A percentile compares a stretch with the other conserved stretches of the same genome.
Conservation (phyloP, 1,140 invertebrate species). For the Drosophila athabasca region DNA sequence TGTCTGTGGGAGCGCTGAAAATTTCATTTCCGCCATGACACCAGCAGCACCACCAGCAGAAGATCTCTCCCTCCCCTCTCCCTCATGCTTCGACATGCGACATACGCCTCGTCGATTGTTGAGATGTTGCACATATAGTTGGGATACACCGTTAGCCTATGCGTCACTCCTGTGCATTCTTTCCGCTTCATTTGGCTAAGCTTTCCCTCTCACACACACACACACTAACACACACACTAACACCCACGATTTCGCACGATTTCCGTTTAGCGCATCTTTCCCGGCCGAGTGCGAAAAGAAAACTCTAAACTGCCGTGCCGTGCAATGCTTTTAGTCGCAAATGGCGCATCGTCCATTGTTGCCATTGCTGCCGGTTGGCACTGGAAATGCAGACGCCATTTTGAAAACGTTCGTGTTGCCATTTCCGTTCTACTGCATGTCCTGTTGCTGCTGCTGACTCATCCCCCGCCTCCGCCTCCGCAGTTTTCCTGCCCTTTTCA, state of each 20-base stretch:
- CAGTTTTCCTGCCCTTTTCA: not conserved
- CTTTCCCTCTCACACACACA: slow-evolving; percentile 6
- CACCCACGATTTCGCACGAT: slow-evolving; percentile 33
- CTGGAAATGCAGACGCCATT: slow-evolving; percentile 64
- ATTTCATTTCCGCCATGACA: slow-evolving; percentile 74
- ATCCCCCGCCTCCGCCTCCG: slow-evolving; percentile 3
- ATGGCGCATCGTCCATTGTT: slow-evolving; percentile 63
- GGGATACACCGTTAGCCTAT: not conserved
- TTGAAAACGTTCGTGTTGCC: slow-evolving; percentile 61
- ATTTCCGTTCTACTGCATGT: slow-evolving; percentile 65
- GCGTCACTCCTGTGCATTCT: slow-evolving; percentile 37
- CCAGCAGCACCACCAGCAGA: slow-evolving; percentile 42
- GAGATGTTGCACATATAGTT: not conserved
- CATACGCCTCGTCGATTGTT: slow-evolving; percentile 28
- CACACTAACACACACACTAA: not conserved
- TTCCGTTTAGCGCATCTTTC: slow-evolving; percentile 68
- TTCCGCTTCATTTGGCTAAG: slow-evolving; percentile 68
- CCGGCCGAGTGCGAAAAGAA: slow-evolving; percentile 31
- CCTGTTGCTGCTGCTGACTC: slow-evolving; percentile 43
- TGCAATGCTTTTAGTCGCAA: slow-evolving; percentile 61
- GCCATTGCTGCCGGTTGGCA: not conserved
- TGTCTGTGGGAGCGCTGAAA: slow-evolving; percentile 48
- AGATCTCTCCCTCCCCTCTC: not conserved
- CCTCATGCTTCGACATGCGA: slow-evolving; percentile 6
- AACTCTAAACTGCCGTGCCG: slow-evolving; percentile 59